Evolutionary conservation across 1,140 invertebrate genomes (phyloP).

Genomic region (Orussus abietinus): DNA sequence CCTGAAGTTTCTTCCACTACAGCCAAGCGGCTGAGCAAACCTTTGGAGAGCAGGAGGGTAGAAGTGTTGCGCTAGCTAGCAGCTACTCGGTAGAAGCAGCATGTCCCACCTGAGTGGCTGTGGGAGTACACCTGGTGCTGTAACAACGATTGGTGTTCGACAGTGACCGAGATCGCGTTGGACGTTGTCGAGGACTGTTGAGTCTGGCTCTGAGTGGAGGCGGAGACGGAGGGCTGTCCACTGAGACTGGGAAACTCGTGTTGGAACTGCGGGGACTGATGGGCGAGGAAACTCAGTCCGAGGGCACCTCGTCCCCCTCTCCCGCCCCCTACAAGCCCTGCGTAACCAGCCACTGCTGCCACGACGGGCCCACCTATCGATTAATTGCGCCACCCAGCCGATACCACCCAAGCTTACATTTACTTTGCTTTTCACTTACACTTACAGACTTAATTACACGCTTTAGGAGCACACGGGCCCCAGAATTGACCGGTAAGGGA

Average conservation of each 20-base stretch:
- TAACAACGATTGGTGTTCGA: slow-evolving; percentile 35
- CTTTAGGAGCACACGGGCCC: too few species aligned
- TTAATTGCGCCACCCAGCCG: slow-evolving; percentile 28
- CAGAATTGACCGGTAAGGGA: too few species aligned
- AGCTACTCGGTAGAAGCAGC: slow-evolving; percentile 30
- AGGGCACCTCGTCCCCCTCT: slow-evolving; percentile 39
- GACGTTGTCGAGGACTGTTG: slow-evolving; percentile 36
- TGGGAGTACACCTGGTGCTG: slow-evolving; percentile 41
- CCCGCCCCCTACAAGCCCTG: slow-evolving; percentile 41
- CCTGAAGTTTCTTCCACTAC: too few species aligned
- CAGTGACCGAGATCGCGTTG: slow-evolving; percentile 35
- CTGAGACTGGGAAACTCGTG: slow-evolving; percentile 79
- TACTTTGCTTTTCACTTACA: slow-evolving; percentile 14
- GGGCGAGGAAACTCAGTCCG: slow-evolving; percentile 61
- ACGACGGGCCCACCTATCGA: slow-evolving; percentile 36
- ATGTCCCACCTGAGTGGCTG: slow-evolving; percentile 44
- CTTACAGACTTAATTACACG: too few species aligned
- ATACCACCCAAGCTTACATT: slow-evolving; percentile 17
- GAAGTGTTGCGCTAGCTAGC: too few species aligned
- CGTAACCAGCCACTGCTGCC: slow-evolving; percentile 41
- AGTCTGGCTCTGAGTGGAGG: slow-evolving; percentile 36
- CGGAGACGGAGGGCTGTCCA: slow-evolving; percentile 46
- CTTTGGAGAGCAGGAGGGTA: too few species aligned
- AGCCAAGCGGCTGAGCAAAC: too few species aligned
- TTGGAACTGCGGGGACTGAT: slow-evolving; percentile 74